Conservation (phyloP, 2,113 vertebrate species). For the Galeopterus variegatus region DNA sequence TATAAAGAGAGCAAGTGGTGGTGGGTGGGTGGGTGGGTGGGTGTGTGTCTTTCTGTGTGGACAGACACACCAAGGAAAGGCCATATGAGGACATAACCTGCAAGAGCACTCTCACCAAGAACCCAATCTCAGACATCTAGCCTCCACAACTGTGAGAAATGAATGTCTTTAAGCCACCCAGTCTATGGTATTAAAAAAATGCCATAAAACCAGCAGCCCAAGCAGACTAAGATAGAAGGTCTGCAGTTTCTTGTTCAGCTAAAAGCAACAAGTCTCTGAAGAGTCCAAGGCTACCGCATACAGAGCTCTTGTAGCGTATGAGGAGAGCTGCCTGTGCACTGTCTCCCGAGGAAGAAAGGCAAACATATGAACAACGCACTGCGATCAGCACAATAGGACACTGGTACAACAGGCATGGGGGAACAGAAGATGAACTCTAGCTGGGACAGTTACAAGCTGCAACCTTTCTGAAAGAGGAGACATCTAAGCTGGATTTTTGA, state of each 20-base stretch:
- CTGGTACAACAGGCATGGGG: no score
- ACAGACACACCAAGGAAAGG: background rate
- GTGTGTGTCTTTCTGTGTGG: no score
- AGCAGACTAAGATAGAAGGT: background rate
- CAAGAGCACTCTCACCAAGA: background rate
- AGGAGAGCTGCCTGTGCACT: background rate
- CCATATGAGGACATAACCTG: background rate
- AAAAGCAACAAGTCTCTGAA: background rate
- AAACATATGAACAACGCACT: background rate
- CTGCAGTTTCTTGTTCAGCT: background rate
- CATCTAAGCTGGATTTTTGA: background rate
- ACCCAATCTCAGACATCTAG: background rate
- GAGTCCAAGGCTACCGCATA: background rate
- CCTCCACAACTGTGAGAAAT: no score
- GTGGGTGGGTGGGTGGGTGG: no score
- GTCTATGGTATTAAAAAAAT: no score
- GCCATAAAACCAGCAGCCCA: no score
- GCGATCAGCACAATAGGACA: background rate
- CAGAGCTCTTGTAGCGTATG: no score
- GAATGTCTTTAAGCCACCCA: no score
- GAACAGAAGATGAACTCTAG: background rate
- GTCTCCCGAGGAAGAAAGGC: background rate
- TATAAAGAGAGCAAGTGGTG: background rate
- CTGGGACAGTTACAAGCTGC: background rate
- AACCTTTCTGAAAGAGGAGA: background rate